Evolutionary conservation across 2,888 invertebrate genomes (phyloP).

Genomic region (Ferrisia virgata): DNA sequence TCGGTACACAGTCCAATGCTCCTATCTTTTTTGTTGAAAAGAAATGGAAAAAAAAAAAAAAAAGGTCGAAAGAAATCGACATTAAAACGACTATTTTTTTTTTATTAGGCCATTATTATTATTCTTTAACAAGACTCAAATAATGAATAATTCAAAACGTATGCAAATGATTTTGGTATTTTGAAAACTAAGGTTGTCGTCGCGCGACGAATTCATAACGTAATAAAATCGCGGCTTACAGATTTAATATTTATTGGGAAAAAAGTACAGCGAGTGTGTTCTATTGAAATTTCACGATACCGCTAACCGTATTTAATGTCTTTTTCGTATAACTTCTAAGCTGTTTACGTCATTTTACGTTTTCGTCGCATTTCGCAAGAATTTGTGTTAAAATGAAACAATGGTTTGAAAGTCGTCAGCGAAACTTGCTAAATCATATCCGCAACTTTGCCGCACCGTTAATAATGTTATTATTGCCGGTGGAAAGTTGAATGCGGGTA

Average conservation of each 20-base stretch:
- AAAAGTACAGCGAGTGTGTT: neutral
- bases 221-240: neutral
- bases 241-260: slow-evolving; percentile 20
- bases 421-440: slow-evolving; percentile 16
- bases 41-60: too few relatives aligned
- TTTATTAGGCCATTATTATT: too few relatives aligned
- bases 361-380: slow-evolving; percentile 8
- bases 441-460: slow-evolving; percentile 28
- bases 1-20: neutral
- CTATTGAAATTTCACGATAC: slow-evolving; percentile 18
- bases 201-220: neutral
- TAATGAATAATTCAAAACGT: slow-evolving; percentile 28
- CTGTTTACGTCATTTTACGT: neutral
- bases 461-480: slow-evolving; percentile 15
- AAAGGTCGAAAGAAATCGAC: neutral
- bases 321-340: neutral
- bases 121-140: slow-evolving; percentile 1
- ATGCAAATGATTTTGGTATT: slow-evolving; percentile 7
- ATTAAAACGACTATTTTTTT: neutral
- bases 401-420: slow-evolving; percentile 12
- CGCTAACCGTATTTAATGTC: neutral
- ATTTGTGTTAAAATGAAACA: slow-evolving; percentile 10
- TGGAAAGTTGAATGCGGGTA: slow-evolving; percentile 10
- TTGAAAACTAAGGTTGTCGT: neutral
- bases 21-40: neutral